These are phyloP conservation scores for Diglossa brunneiventris DNA, from an alignment of 2,113 vertebrate genomes.

Conservation along the genomic window DNA sequence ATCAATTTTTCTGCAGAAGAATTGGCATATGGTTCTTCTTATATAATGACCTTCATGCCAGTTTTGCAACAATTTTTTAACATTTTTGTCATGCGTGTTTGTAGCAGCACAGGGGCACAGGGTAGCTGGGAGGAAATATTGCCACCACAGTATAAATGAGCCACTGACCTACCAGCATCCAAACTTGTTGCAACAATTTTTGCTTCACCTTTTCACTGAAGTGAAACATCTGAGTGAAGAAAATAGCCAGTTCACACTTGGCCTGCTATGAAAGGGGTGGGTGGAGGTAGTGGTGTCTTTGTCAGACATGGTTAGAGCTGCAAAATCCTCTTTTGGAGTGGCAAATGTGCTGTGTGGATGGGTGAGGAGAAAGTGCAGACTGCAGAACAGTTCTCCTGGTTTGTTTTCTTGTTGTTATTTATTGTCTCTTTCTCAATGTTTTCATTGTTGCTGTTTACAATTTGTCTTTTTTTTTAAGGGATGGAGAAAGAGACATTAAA, in stretches of 20 bases:
- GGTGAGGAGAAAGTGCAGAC: background rate
- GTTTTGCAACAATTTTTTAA: background rate
- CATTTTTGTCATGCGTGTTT: background rate
- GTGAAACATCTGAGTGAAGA: background rate
- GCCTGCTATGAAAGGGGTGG: background rate
- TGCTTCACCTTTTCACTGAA: background rate
- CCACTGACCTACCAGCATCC: background rate
- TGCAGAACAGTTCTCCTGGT: background rate
- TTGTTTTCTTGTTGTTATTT: background rate
- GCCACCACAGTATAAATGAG: background rate
- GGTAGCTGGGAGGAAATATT: background rate
- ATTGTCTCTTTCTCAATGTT: background rate
- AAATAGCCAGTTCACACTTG: background rate
- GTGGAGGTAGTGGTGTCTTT: background rate
- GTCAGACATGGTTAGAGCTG: background rate
- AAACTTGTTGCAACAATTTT: background rate
- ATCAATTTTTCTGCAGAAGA: background rate
- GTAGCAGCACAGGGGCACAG: background rate
- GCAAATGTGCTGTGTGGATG: background rate
- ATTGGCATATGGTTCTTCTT: background rate
- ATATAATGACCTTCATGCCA: background rate
- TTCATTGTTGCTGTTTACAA: background rate
- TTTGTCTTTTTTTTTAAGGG: accelerated
- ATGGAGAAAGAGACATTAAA: background rate
- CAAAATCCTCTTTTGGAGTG: background rate